Evolutionary conservation across 2,113 vertebrate species (phyloP).

Genomic region (Sylvilagus bachmani): DNA sequence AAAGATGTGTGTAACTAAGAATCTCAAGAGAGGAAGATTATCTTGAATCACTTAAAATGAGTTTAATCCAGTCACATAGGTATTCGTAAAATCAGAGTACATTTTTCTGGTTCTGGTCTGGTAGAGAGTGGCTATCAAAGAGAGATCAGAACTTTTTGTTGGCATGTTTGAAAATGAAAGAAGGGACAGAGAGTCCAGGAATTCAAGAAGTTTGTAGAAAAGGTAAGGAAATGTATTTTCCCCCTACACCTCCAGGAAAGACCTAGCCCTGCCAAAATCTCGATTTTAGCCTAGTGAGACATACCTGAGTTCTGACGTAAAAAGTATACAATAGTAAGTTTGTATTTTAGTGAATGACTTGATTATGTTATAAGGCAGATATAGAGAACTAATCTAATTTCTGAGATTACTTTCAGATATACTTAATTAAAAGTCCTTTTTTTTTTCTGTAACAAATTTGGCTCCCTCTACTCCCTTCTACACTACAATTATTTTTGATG

Average conservation of each 20-base stretch:
- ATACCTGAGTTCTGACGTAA: background rate
- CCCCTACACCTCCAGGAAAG: background rate
- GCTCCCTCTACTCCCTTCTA: background rate
- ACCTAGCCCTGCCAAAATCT: fast-evolving
- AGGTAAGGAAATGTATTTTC: background rate
- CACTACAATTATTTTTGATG: background rate
- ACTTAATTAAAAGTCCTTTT: background rate
- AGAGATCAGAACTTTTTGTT: no score
- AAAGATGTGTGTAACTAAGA: background rate
- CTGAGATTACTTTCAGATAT: background rate
- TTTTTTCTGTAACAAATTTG: background rate
- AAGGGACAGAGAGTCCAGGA: background rate
- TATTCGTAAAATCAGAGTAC: background rate
- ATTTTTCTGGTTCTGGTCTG: background rate
- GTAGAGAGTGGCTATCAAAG: background rate
- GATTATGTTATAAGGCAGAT: background rate
- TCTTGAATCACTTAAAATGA: background rate
- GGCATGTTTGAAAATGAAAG: background rate
- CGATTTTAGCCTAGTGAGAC: background rate
- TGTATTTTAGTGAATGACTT: background rate
- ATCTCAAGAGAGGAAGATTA: background rate
- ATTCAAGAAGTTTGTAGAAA: background rate
- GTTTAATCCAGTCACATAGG: background rate
- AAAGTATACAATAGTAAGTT: background rate
- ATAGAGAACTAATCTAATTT: background rate